These are phyloP conservation scores for Papilio helenus DNA, from an alignment of 1,140 invertebrate genomes.

Conservation along the genomic window DNA sequence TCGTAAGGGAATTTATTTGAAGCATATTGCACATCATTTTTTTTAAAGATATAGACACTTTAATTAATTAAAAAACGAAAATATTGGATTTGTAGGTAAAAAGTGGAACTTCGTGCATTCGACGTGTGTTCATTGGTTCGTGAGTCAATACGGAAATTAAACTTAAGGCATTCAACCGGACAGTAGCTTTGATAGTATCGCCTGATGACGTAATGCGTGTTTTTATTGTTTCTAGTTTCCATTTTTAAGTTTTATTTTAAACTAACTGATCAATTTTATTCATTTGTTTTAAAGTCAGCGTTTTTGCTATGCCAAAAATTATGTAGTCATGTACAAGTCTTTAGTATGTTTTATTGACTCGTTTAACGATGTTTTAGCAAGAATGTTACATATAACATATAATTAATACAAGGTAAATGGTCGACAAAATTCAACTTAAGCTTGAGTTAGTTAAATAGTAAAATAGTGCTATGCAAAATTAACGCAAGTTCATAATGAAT, in stretches of 20 bases:
- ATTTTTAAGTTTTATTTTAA: not conserved
- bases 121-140: slow-evolving; percentile 28
- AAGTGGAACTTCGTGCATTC: not conserved
- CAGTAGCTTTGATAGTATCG: slow-evolving; percentile 28
- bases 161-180: slow-evolving; percentile 34
- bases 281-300: not conserved
- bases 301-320: no score
- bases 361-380: not conserved
- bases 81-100: not conserved
- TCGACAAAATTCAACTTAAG: slow-evolving; percentile 48
- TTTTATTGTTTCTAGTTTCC: not conserved
- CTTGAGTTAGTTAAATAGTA: slow-evolving; percentile 74
- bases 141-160: slow-evolving; percentile 38
- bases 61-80: slow-evolving; percentile 27
- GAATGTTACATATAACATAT: not conserved
- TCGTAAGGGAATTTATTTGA: not conserved
- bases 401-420: slow-evolving; percentile 1
- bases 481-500: slow-evolving; percentile 80
- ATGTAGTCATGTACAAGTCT: no score
- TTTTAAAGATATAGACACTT: slow-evolving; percentile 4
- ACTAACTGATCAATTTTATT: not conserved
- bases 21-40: not conserved
- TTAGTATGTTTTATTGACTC: not conserved
- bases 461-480: slow-evolving; percentile 75
- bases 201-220: slow-evolving; percentile 5